Percentiles rank a stretch among this genome's conserved stretches.
Evolutionary conservation across 2,113 vertebrate genomes (phyloP).

Genomic region (Cinclus cinclus): DNA sequence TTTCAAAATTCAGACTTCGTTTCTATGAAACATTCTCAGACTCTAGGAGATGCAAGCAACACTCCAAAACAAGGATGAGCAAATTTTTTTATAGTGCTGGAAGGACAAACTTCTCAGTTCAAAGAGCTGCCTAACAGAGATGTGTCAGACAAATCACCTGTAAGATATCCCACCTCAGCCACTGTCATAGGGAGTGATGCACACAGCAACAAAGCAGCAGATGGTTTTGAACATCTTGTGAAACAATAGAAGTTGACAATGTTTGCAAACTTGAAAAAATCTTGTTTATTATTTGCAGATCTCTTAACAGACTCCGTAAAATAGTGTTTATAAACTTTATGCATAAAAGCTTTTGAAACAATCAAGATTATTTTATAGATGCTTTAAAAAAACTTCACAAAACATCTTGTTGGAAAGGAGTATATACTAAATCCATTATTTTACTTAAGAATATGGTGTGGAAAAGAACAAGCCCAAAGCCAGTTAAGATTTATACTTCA

Average conservation of each 20-base stretch:
- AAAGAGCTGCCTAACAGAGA: neutral
- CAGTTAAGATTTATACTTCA: neutral
- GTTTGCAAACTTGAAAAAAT: neutral
- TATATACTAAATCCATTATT: neutral
- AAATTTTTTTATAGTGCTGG: neutral
- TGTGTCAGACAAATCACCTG: neutral
- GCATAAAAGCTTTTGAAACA: neutral
- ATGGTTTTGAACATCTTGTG: neutral
- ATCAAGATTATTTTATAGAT: neutral
- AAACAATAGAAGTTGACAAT: neutral
- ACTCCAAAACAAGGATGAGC: rapidly evolving
- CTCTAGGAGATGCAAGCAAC: neutral
- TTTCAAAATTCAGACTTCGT: neutral
- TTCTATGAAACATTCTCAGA: neutral
- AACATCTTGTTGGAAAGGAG: neutral
- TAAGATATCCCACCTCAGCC: neutral
- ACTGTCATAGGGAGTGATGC: neutral
- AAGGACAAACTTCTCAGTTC: neutral
- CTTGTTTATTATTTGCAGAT: neutral
- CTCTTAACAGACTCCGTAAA: neutral
- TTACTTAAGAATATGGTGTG: neutral
- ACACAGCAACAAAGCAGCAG: neutral
- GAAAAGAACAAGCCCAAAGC: neutral
- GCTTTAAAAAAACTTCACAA: neutral
- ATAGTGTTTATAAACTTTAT: neutral